These are phyloP conservation scores for Archips xylosteana DNA, from an alignment of 2,888 invertebrate genomes.

Conservation along the genomic window DNA sequence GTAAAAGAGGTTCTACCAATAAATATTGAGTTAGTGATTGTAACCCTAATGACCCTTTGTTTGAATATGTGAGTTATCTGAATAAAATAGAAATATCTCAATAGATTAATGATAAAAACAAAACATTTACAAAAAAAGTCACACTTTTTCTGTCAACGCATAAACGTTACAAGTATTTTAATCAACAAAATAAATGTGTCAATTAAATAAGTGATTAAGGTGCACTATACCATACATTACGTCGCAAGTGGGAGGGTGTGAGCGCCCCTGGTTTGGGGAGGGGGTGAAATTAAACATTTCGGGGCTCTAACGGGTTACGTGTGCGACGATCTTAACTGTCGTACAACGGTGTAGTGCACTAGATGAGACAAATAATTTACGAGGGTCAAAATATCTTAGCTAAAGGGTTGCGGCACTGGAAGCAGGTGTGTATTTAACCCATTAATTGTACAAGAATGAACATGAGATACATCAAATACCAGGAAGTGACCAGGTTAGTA, in stretches of 20 bases:
- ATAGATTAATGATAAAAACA: no score
- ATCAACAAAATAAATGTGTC: slow-evolving; percentile 83
- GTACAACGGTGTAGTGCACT: slow-evolving; percentile 50
- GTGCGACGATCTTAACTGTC: slow-evolving; percentile 69
- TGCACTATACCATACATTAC: slow-evolving; percentile 82
- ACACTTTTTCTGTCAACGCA: slow-evolving; percentile 54
- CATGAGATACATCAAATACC: no score
- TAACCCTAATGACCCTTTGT: no score
- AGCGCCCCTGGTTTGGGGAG: slow-evolving; percentile 51
- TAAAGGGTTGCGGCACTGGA: no score
- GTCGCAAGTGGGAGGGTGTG: slow-evolving; percentile 62
- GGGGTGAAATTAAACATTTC: slow-evolving; percentile 83
- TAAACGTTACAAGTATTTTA: slow-evolving; percentile 73
- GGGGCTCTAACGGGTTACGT: slow-evolving; percentile 79
- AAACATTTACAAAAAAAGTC: neutral
- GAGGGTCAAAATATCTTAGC: neutral
- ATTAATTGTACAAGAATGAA: no score
- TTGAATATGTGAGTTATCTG: no score
- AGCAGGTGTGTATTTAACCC: no score
- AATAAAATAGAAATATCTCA: no score
- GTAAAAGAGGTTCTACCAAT: no score
- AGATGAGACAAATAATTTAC: slow-evolving; percentile 49
- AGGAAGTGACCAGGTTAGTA: no score
- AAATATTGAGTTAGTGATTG: no score
- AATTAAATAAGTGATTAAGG: slow-evolving; percentile 83